These are phyloP conservation scores for Orthochromis indermauri DNA, from an alignment of 2,113 vertebrate species.

Conservation along the genomic window DNA sequence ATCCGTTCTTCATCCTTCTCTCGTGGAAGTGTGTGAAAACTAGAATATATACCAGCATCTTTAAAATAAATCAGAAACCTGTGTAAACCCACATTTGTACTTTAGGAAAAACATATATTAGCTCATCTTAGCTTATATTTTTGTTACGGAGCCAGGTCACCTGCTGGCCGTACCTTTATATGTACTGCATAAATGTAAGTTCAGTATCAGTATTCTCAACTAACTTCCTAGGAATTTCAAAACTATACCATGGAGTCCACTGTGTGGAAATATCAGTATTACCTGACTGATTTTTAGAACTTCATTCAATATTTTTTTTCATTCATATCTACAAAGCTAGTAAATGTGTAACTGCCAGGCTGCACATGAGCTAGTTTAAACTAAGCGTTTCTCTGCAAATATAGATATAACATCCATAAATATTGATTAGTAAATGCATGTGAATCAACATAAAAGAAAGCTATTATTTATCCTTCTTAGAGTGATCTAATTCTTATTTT, in stretches of 20 bases:
- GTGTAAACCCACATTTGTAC: background rate
- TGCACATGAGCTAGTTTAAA: background rate
- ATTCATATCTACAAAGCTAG: background rate
- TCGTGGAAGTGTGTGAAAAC: background rate
- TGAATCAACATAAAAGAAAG: background rate
- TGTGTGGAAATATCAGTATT: background rate
- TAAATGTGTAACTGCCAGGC: background rate
- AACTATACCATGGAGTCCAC: background rate
- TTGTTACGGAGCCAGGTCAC: background rate
- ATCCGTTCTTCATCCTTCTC: background rate
- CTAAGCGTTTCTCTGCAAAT: background rate
- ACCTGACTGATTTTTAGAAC: background rate
- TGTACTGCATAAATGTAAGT: accelerated
- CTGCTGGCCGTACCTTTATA: background rate
- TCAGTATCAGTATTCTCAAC: background rate
- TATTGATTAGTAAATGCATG: background rate
- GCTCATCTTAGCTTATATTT: background rate
- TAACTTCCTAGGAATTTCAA: background rate
- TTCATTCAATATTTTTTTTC: background rate
- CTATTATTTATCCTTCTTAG: background rate
- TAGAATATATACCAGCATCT: background rate
- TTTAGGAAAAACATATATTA: background rate
- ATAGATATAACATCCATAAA: background rate
- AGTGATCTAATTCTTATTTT: background rate
- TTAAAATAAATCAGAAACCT: background rate